Conservation (phyloP, 1,140 invertebrate species). For the Antheraea mylitta region DNA sequence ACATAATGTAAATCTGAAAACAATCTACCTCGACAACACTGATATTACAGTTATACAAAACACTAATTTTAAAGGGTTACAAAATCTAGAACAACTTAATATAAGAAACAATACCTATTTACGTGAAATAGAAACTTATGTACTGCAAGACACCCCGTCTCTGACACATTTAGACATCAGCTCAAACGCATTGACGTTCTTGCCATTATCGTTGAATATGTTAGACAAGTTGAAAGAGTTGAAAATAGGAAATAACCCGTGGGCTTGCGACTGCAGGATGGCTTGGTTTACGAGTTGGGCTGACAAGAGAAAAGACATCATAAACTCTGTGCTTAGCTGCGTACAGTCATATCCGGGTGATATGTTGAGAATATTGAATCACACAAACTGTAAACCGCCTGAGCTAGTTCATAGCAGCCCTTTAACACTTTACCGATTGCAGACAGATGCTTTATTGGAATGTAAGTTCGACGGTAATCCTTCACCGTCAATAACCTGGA, state of each 20-base stretch:
- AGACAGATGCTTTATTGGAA: conserved; percentile 84
- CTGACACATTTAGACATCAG: conserved; percentile 86
- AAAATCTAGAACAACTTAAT: conserved; percentile 79
- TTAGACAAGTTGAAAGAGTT: conserved; percentile 82
- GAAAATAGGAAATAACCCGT: conserved; percentile 87
- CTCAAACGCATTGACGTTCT: conserved; percentile 84
- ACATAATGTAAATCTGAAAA: conserved; percentile 78
- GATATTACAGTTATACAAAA: conserved; percentile 79
- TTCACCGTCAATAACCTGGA: conserved; percentile 90
- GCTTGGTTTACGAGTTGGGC: conserved; percentile 90
- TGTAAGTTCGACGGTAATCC: conserved; percentile 90
- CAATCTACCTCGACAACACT: conserved; percentile 81
- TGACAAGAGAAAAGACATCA: conserved; percentile 70
- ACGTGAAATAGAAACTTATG: conserved; percentile 81
- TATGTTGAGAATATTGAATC: conserved; percentile 82
- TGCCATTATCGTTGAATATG: conserved; percentile 85
- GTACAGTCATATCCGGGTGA: conserved; percentile 82
- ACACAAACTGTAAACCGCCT: conserved; percentile 85
- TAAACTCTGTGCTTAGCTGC: conserved; percentile 82
- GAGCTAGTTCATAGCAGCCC: conserved; percentile 79
- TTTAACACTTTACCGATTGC: conserved; percentile 81
- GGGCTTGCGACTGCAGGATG: conserved; percentile 94
- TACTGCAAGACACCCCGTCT: conserved; percentile 80
- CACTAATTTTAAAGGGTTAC: conserved; percentile 80
- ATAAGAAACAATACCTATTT: conserved; percentile 80